Base-by-base conservation (phyloP, 2,797 vertebrate species). In the Cyclura pinguis region DNA sequence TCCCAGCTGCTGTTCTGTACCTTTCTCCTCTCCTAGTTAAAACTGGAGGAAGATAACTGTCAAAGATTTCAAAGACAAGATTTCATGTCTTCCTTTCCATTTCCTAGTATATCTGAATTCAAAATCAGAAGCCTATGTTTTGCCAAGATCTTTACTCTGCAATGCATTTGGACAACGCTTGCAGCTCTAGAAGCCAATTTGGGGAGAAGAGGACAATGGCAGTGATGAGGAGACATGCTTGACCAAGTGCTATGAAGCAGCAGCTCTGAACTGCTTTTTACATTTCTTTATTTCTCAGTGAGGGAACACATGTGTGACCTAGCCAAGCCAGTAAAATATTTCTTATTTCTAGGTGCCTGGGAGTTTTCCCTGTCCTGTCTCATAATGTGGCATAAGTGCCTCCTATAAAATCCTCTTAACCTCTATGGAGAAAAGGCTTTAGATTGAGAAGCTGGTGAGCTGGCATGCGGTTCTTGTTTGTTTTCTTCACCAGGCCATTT, bases 331-430 rank as follows among this genome's bases (percentile, higher is more conserved):
- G 87, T 88, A 88, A 88, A 88, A 88, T 88, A 81, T 88, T 88
- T 88, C 87, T 88, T 88, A 47, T 88, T 81, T 81, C 64, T 72
- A 88, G 87, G 87, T 88, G 14, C 78, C 87, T 88, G 87, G 87
- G 87, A 88, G 67, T 73, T 88, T 88, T 32, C 87, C 78, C 87
- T 81, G 22, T 81, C 78, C 78, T 72, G 64, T 88, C 78, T 72
- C 86, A 42, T 80, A 88, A 52, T 81, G 52, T 81, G 77, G 24
- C 78, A 72, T 88, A 81, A 67, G 50, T 88, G 64, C 78, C 64
- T 88, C 20, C 78, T 81, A 88, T 81, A 81, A 88, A 88, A 38
- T 29, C 78, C 47, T 81, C 87, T 82, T 88, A 88, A 81, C 64
- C 64, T 29, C 87, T 88, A 29, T 88, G 87, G 77, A 88, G 77